Evolutionary conservation across 2,113 vertebrate genomes (phyloP).

Genomic region (Pholis gunnellus): DNA sequence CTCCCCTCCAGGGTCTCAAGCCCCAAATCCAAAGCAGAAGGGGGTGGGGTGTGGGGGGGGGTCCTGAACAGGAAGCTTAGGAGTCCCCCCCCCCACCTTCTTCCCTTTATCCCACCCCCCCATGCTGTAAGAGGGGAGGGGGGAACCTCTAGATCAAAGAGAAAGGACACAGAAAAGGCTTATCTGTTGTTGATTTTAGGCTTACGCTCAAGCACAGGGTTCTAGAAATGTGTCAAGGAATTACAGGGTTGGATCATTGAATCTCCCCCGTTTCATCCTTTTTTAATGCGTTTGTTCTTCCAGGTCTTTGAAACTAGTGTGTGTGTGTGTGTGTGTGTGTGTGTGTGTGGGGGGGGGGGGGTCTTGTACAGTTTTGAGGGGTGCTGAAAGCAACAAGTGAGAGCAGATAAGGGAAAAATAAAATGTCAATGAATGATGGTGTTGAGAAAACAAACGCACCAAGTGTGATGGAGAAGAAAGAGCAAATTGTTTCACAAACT

Average conservation of each 20-base stretch:
- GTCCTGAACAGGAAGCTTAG: conserved; percentile 70
- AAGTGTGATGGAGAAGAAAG: not conserved
- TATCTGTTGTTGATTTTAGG: conserved; percentile 85
- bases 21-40: conserved; percentile 49
- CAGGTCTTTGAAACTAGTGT: conserved; percentile 54
- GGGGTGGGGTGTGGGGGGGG: conserved; percentile 24
- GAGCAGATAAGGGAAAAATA: conserved; percentile 4
- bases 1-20: conserved; percentile 55
- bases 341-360: not conserved
- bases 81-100: conserved; percentile 18
- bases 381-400: conserved; percentile 11
- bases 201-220: conserved; percentile 74
- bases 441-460: conserved; percentile 12
- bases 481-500: not conserved
- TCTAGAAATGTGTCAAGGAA: conserved; percentile 78
- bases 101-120: not conserved
- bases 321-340: conserved; percentile 5
- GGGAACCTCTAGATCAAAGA: conserved; percentile 76
- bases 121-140: conserved; percentile 13
- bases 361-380: conserved; percentile 23
- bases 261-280: conserved; percentile 67
- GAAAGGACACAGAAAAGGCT: conserved; percentile 69
- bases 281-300: conserved; percentile 64
- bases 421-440: not conserved
- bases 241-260: conserved; percentile 72